phyloP scores from a whole-genome alignment of 2,113 vertebrate species.

The Callipepla squamata region DNA sequence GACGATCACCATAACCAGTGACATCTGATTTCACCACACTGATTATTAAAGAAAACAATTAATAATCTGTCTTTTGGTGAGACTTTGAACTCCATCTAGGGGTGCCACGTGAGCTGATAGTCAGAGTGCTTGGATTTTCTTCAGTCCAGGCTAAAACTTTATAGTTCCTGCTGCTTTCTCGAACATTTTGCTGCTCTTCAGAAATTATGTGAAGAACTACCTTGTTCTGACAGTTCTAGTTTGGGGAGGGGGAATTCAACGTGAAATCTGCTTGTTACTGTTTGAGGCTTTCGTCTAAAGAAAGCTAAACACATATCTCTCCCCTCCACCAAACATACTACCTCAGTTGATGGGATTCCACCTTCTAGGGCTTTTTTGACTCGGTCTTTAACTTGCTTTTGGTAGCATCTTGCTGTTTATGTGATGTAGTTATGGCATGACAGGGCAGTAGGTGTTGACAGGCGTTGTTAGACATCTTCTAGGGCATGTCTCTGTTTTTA shows the following conservation, averaged over 20 bases:
- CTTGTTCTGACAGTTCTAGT: constrained; percentile 35
- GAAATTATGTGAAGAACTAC: constrained; percentile 1
- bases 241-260: constrained; percentile 14
- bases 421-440: constrained; percentile 63
- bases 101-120: neutral
- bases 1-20: neutral
- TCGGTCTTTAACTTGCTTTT: constrained; percentile 73
- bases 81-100: neutral
- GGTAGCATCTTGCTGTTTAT: constrained; percentile 67
- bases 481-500: constrained; percentile 68
- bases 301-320: neutral
- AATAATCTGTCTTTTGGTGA: neutral
- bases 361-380: constrained; percentile 70
- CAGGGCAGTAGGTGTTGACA: constrained; percentile 45
- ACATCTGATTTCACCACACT: neutral
- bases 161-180: constrained; percentile 55
- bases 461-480: constrained; percentile 48
- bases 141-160: constrained; percentile 29
- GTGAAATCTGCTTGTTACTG: neutral
- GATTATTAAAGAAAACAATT: neutral
- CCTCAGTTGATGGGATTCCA: constrained; percentile 82
- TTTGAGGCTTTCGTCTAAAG: constrained; percentile 27
- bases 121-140: constrained; percentile 31
- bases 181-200: constrained; percentile 57
- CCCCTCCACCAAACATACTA: constrained; percentile 73